Base-by-base conservation (phyloP, 2,797 vertebrate genomes). In the Intellagama lesueurii region DNA sequence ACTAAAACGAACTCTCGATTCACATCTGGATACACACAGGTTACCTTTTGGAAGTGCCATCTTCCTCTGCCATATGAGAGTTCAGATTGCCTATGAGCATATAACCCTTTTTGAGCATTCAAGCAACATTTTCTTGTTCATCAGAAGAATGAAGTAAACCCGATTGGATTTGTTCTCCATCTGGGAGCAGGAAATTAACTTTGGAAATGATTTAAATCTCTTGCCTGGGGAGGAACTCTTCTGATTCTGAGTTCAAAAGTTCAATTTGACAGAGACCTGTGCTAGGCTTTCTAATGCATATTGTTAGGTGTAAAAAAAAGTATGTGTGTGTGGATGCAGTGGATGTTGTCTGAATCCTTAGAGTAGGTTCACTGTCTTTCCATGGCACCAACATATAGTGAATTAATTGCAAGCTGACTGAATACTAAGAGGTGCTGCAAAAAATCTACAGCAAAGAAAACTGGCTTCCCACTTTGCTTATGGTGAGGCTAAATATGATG, bases 161-260 rank as follows among this genome's bases (percentile, higher is more conserved):
- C 14, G n/a, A 96, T 96, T 96, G 95, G 93, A 96, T 97, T 97
- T 97, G 96, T 96, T 96, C 95, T 95, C 92, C 81, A 83, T 95
- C 91, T 95, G 93, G 95, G 93, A 96, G 94, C 94, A 95, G 95
- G 95, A 96, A 97, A 97, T 97, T 96, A 96, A 95, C 95, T 97
- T 96, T 96, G 94, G 95, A 97, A 95, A 96, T 95, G 83, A 96
- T 97, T 97, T 97, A 96, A 96, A 96, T 96, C 92, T 95, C 93
- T 95, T 95, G 94, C 94, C 92, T 91, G 82, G 93, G 91, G 95
- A 96, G 88, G 94, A 92, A 94, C 94, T 96, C 94, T 95, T 94
- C 94, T 89, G 86, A 91, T 92, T 91, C 89, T 35, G 90, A 96
- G 96, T 97, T 96, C 93, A 96, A 93, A 93, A 96, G 96, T 96